phyloP scores from a whole-genome alignment of 1,140 invertebrate species.

The Whitmania pigra region DNA sequence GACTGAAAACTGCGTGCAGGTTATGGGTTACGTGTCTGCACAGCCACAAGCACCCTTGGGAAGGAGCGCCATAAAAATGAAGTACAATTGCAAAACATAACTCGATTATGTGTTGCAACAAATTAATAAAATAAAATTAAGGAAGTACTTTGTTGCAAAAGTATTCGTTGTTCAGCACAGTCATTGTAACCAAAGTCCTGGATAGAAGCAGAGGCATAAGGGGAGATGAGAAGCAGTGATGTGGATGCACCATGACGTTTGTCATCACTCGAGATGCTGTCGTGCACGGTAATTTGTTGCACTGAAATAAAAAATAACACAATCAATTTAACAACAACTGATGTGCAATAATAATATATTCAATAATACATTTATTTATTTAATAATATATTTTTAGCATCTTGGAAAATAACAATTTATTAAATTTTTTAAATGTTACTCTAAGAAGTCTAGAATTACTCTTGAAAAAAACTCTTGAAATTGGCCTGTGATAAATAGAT shows the following conservation, averaged over 20 bases:
- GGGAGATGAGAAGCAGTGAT: slow-evolving; percentile 4
- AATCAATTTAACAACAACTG: neutral
- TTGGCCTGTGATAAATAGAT: slow-evolving; percentile 1
- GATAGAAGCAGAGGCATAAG: neutral
- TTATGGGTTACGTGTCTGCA: too few relatives aligned
- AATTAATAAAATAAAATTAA: too few relatives aligned
- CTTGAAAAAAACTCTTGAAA: neutral
- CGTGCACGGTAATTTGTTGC: neutral
- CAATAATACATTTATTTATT: too few relatives aligned
- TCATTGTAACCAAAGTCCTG: neutral
- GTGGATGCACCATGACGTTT: neutral
- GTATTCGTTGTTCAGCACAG: neutral
- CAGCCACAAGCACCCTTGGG: too few relatives aligned
- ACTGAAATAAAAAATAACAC: neutral
- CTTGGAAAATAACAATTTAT: too few relatives aligned
- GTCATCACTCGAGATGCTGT: slow-evolving; percentile 2
- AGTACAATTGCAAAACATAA: neutral
- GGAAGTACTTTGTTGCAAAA: neutral
- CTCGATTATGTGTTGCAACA: too few relatives aligned
- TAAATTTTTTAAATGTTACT: neutral
- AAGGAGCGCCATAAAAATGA: too few relatives aligned
- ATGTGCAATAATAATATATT: neutral
- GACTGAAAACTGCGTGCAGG: neutral
- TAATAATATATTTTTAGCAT: too few relatives aligned
- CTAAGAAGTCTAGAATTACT: neutral